Base-by-base conservation (phyloP, 2,888 invertebrate genomes). In the Athalia cordata region DNA sequence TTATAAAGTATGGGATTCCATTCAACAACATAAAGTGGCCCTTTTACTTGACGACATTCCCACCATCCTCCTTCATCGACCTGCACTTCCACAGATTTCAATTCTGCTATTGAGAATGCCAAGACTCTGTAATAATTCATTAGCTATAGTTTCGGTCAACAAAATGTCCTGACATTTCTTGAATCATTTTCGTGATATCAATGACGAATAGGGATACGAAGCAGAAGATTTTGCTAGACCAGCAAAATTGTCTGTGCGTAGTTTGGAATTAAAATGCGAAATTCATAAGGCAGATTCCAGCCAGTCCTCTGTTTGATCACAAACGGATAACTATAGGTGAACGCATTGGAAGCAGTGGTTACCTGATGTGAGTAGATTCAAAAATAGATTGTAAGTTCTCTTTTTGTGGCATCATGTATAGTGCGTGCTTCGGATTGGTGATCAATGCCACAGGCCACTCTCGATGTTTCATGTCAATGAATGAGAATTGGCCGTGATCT, bases 391-490 rank as follows among this genome's bases (percentile, higher is more conserved):
- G 90, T 65, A 94, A 85, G 59, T 96, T 95, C 90, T 97, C 97
- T 85, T 94, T 93, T 3, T 92, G 91, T 2, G 95, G 94, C 91
- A 96, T 94, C 66, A 92, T 87, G 88, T 94, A 96, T 81, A 93
- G 91, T 49, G 96, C 95, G 90, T 96, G 93, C 91, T 97, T 98
- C n/a, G 98, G 98, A 92, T 97, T 98, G 67, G 97, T 97, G 15
- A 98, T 93, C 82, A 98, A 90, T 64, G 95, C 92, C 47, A 96
- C 91, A 7, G 98, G 98, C 97, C 97, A 97, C 13, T 93, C 91
- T 81, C 94, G 92, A 87, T 96, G 94, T 82, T 92, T 92, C 75
- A 95, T 92, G 90, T 98, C 98, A 78, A 93, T 91, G 91, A 98
- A 97, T 50, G 97, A 96, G 87, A 98, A 94, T 82, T 96, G 91